Conservation (phyloP, 1,140 invertebrate species). For the Neodiprion lecontei region DNA sequence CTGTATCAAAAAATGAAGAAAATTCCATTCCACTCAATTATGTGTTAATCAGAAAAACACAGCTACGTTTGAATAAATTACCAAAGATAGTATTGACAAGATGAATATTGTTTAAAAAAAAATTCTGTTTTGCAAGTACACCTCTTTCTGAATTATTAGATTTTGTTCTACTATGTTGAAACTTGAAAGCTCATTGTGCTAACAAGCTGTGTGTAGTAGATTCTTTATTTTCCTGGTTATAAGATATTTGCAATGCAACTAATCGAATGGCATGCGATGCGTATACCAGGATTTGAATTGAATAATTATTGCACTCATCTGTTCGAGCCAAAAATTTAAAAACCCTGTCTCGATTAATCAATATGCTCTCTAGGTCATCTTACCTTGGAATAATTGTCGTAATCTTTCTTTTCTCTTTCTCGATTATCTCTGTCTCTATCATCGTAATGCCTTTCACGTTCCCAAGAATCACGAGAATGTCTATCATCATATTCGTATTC, state of each 20-base stretch:
- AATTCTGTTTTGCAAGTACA: neutral
- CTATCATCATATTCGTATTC: conserved; percentile 57
- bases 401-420: conserved; percentile 54
- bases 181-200: neutral
- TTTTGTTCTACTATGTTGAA: conserved; percentile 15
- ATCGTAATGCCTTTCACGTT: conserved; percentile 51
- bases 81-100: too few relatives aligned
- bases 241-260: neutral
- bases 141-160: conserved; percentile 9
- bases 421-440: conserved; percentile 47
- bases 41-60: too few relatives aligned
- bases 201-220: conserved; percentile 14
- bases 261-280: neutral
- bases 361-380: neutral
- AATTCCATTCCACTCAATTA: too few relatives aligned
- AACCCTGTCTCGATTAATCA: neutral
- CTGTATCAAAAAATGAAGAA: conserved; percentile 23
- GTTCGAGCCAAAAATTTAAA: too few relatives aligned
- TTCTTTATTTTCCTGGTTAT: neutral
- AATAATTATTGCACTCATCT: too few relatives aligned
- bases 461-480: conserved; percentile 53
- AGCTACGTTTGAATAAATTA: too few relatives aligned
- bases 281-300: neutral
- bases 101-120: too few relatives aligned
- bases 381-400: conserved; percentile 55